phyloP scores from a whole-genome alignment of 2,797 vertebrate species.

The Huso huso region DNA sequence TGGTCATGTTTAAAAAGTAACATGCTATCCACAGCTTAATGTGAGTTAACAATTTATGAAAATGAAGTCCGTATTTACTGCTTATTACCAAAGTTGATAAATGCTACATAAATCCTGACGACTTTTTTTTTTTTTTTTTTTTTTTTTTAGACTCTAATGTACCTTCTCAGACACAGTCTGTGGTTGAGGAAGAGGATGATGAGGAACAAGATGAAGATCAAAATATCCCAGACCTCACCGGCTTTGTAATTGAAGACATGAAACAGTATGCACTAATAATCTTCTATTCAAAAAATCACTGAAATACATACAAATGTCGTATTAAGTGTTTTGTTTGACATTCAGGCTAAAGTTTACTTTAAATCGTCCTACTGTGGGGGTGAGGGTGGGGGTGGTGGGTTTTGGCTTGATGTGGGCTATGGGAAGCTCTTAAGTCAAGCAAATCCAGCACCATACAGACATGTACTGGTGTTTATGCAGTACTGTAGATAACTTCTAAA shows the following conservation, averaged over 20 bases:
- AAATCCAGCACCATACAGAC: background rate
- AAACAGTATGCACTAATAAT: conserved; percentile 71
- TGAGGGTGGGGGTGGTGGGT: no score
- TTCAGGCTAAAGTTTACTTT: no score
- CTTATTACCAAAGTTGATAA: background rate
- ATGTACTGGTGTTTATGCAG: background rate
- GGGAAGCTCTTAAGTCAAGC: no score
- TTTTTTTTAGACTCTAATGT: conserved; percentile 42
- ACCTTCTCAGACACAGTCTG: conserved; percentile 35
- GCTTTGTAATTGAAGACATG: conserved; percentile 81
- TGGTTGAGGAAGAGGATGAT: conserved; percentile 65
- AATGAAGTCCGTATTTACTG: no score
- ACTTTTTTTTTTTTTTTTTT: background rate
- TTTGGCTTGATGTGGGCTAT: no score
- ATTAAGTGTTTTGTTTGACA: conserved; percentile 39
- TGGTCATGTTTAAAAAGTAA: no score
- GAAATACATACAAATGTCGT: no score
- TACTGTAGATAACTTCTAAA: background rate
- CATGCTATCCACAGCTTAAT: no score
- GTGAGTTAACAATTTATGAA: no score
- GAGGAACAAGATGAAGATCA: conserved; percentile 75
- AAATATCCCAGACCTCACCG: conserved; percentile 80
- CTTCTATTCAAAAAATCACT: no score
- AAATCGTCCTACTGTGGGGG: no score
- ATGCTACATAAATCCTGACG: background rate